A percentile compares a stretch with the other conserved stretches of the same genome.
phyloP scores from a whole-genome alignment of 2,888 invertebrate genomes.

The Tanypteryx hageni region DNA sequence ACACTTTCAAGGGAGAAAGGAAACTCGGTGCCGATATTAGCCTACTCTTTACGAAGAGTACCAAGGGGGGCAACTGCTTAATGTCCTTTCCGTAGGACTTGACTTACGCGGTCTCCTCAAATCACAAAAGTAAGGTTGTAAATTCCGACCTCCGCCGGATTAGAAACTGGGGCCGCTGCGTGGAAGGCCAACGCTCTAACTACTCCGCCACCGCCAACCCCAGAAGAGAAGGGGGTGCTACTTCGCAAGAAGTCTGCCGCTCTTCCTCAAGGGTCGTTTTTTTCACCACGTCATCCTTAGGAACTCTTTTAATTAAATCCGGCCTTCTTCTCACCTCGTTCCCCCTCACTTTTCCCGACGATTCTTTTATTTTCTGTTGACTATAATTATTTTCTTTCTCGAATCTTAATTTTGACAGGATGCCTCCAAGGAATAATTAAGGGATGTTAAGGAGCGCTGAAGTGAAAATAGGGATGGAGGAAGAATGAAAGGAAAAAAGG shows the following conservation, averaged over 20 bases:
- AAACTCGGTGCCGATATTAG: no score
- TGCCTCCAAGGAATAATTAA: conserved; percentile 53
- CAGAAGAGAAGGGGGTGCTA: conserved; percentile 9
- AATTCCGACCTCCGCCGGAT: not conserved
- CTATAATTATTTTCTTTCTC: conserved; percentile 62
- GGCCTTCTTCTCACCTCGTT: not conserved
- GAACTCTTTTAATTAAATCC: conserved; percentile 51
- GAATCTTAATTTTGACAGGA: conserved; percentile 60
- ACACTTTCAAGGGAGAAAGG: no score
- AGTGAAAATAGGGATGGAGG: no score
- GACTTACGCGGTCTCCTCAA: not conserved
- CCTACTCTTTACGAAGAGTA: no score
- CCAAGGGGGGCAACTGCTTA: no score
- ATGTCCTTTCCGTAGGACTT: no score
- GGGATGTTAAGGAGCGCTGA: conserved; percentile 41
- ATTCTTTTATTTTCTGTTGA: not conserved
- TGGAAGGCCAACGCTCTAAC: no score
- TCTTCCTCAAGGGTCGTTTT: not conserved
- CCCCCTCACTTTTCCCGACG: not conserved
- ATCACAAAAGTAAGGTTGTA: not conserved
- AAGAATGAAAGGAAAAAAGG: no score
- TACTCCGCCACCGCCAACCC: no score
- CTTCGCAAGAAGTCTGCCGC: conserved; percentile 40
- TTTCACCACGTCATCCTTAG: conserved; percentile 36
- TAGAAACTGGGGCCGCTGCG: not conserved